A percentile compares a stretch with the other conserved stretches of the same genome.
Evolutionary conservation across 1,140 invertebrate species (phyloP).

Genomic region (Drosophila bifasciata): DNA sequence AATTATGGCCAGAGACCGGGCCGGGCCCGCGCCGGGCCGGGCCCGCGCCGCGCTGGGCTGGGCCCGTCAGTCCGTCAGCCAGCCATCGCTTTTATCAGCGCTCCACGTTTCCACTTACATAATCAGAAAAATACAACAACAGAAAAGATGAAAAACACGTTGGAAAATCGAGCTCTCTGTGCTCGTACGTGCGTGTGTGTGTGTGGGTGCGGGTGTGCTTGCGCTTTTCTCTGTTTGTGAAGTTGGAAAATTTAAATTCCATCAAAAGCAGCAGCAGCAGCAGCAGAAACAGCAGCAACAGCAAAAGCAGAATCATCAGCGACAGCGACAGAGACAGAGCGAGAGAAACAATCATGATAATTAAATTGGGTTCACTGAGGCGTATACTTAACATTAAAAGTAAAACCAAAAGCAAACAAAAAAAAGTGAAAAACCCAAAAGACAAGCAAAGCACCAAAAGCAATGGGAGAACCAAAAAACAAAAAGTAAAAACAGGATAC

Average conservation of each 20-base stretch:
- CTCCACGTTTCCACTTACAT: constrained; percentile 56
- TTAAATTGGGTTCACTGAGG: constrained; percentile 83
- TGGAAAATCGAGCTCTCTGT: constrained; percentile 51
- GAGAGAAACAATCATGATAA: constrained; percentile 80
- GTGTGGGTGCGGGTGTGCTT: constrained; percentile 15
- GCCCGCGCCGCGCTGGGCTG: too few species aligned
- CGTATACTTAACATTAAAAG: constrained; percentile 80
- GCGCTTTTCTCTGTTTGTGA: constrained; percentile 51
- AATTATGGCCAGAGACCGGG: constrained; percentile 46
- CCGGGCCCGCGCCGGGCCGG: too few species aligned
- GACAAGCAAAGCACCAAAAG: too few species aligned
- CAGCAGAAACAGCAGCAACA: constrained; percentile 2
- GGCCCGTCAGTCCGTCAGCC: constrained; percentile 1
- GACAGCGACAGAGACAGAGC: constrained; percentile 45
- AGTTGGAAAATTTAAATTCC: constrained; percentile 77
- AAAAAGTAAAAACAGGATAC: too few species aligned
- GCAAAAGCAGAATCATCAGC: constrained; percentile 26
- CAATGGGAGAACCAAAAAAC: too few species aligned
- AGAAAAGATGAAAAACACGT: constrained; percentile 43
- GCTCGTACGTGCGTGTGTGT: constrained; percentile 21
- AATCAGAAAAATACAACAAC: constrained; percentile 53
- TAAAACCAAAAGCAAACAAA: constrained; percentile 48
- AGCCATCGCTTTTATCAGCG: constrained; percentile 68
- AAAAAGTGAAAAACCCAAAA: too few species aligned
- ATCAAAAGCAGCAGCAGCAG: constrained; percentile 26